Conservation (phyloP, 2,797 vertebrate species). For the Carapus acus region DNA sequence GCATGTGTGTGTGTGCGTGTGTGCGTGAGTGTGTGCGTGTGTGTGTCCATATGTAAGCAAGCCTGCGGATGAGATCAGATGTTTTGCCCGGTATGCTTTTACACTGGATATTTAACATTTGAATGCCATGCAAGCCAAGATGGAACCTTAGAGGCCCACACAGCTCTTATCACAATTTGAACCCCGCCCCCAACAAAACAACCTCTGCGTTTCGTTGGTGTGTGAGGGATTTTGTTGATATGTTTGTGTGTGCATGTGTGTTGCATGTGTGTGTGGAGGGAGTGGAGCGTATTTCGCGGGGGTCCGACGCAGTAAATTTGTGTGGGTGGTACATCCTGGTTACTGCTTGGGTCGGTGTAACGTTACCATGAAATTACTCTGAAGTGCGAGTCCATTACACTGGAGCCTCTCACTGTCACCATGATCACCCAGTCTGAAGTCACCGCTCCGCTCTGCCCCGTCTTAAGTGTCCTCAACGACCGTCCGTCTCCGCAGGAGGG, state of each 20-base stretch:
- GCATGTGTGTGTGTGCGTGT: too few relatives aligned
- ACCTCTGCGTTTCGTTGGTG: too few relatives aligned
- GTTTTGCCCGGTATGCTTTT: not conserved
- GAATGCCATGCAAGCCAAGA: not conserved
- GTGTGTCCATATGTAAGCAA: conserved; percentile 8
- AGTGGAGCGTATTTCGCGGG: conserved; percentile 6
- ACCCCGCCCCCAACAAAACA: too few relatives aligned
- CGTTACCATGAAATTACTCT: conserved; percentile 41
- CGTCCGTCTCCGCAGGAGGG: too few relatives aligned
- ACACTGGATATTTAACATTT: conserved; percentile 7
- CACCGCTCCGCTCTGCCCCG: conserved; percentile 4
- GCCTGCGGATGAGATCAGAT: not conserved
- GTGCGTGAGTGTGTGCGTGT: too few relatives aligned
- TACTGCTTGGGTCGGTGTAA: conserved; percentile 27
- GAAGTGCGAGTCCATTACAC: conserved; percentile 11
- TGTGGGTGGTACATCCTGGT: conserved; percentile 8
- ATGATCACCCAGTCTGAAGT: conserved; percentile 30
- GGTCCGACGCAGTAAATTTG: conserved; percentile 38
- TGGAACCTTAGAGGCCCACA: conserved; percentile 1
- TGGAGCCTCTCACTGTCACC: conserved; percentile 16
- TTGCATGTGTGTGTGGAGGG: too few relatives aligned
- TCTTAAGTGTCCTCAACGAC: conserved; percentile 17
- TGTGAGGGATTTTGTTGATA: too few relatives aligned
- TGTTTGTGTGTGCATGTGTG: too few relatives aligned
- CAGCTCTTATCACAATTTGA: conserved; percentile 13